Base-by-base conservation (phyloP, 2,113 vertebrate species). In the Notarius quadriscutis region DNA sequence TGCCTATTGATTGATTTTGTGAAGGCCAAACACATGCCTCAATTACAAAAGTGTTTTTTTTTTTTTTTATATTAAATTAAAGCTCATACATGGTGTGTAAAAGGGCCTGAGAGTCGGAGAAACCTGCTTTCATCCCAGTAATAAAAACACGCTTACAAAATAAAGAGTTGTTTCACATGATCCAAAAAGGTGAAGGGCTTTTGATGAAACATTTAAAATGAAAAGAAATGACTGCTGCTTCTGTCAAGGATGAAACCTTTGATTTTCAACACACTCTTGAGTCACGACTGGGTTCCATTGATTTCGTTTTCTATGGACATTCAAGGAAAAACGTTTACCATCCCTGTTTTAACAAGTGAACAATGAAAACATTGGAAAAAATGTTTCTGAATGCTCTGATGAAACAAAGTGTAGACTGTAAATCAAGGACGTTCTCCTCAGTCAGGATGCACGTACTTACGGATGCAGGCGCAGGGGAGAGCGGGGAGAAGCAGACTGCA, bases 131-230 rank as follows among this genome's bases (percentile, higher is more conserved):
- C 78, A 87, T 88, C 62, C 83, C 71, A 4, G 14, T 74, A 71
- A 85, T 69, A 53, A 84, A 72, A 87, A 53, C 89, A 90, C 34
- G 82, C 85, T 84, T 71, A 81, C n/a, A 53, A 71, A 85, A 81
- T 81, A 58, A 90, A 48, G 50, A 58, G 81, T 57, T 58, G 72
- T 51, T 27, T 12, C 78, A 79, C 50, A 57, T 69, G 57, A 86
- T 84, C 65, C 75, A n/a, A 90, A 83, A 67, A 69, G 60, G 71
- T 53, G 83, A 84, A 63, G 50, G 25, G 78, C 83, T 89, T 83
- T 20, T 30, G 77, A 80, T 57, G 15, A 80, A 80, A 58, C 58
- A 7, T 11, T 4, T 20, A 25, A 41, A 82, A 82, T 77, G 50
- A 75, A 87, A 77, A 82, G 71, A 48, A 84, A 81, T 60, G 72